phyloP scores from a whole-genome alignment of 2,888 invertebrate species.

The Xylota sylvarum region DNA sequence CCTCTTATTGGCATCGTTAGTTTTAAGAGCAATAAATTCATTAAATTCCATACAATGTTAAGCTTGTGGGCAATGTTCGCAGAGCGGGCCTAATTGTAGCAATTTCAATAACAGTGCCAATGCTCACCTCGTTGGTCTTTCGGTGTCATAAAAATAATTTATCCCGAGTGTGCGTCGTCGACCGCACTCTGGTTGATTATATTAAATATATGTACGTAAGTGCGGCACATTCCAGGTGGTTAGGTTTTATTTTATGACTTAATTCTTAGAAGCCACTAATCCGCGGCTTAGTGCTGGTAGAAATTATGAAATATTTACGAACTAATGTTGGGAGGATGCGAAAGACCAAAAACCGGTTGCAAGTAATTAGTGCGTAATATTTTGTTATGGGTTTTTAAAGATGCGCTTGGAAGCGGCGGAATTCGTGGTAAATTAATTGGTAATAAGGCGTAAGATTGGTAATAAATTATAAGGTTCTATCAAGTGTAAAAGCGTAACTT shows the following conservation, averaged over 20 bases:
- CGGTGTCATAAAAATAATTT: constrained; percentile 71
- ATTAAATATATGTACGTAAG: background rate
- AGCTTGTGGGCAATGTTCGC: constrained; percentile 41
- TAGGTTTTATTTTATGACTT: constrained; percentile 51
- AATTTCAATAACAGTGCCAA: constrained; percentile 62
- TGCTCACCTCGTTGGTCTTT: constrained; percentile 49
- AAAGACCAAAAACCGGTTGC: background rate
- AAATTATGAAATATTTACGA: constrained; percentile 26
- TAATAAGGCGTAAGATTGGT: background rate
- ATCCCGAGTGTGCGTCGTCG: constrained; percentile 19
- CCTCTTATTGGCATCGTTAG: constrained; percentile 71
- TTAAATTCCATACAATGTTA: constrained; percentile 77
- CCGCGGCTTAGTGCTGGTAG: constrained; percentile 8
- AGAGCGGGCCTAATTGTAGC: constrained; percentile 58
- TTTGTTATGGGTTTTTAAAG: background rate
- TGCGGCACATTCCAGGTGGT: constrained; percentile 35
- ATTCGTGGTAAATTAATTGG: background rate
- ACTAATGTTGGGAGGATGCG: background rate
- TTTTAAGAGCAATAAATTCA: constrained; percentile 74
- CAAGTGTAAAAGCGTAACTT: background rate
- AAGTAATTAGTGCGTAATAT: constrained; percentile 7
- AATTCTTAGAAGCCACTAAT: constrained; percentile 56
- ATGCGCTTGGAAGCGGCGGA: background rate
- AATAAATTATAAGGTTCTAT: too few species aligned
- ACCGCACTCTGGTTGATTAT: constrained; percentile 25